phyloP scores from a whole-genome alignment of 2,888 invertebrate genomes.

The Ephialtes manifestator region DNA sequence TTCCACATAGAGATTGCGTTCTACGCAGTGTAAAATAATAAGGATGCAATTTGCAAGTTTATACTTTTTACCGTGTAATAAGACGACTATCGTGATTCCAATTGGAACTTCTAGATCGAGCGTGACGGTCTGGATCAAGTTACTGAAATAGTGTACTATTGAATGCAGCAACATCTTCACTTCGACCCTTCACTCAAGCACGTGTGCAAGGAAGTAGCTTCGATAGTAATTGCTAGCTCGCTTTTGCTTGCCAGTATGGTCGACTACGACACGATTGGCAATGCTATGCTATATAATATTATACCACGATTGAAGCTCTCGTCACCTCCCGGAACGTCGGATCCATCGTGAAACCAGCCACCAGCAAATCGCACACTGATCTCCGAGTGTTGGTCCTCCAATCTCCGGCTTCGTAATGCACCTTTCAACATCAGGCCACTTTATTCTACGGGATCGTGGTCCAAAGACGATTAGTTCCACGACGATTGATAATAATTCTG shows the following conservation, averaged over 20 bases:
- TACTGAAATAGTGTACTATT: conserved; percentile 1
- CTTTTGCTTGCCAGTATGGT: conserved; percentile 22
- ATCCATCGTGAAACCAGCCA: conserved; percentile 56
- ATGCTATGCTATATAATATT: conserved; percentile 14
- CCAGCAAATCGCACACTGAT: conserved; percentile 50
- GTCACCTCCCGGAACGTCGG: conserved; percentile 58
- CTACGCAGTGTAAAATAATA: too few species aligned
- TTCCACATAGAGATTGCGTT: too few species aligned
- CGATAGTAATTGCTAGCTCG: conserved; percentile 27
- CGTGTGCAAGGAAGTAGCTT: conserved; percentile 53
- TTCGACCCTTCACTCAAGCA: conserved; percentile 45
- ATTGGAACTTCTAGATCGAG: background rate
- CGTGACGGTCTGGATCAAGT: conserved; percentile 12
- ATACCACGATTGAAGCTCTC: conserved; percentile 47
- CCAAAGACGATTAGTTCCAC: conserved; percentile 77
- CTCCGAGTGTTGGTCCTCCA: conserved; percentile 71
- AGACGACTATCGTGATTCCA: background rate
- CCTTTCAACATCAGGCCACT: conserved; percentile 81
- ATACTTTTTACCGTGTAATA: background rate
- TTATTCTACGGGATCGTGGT: conserved; percentile 74
- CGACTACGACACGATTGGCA: conserved; percentile 24
- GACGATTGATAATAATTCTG: conserved; percentile 69
- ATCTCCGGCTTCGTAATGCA: conserved; percentile 79
- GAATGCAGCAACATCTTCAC: conserved; percentile 20
- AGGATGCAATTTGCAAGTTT: background rate